Conservation (phyloP, 2,113 vertebrate species). For the Nyctibius bracteatus region DNA sequence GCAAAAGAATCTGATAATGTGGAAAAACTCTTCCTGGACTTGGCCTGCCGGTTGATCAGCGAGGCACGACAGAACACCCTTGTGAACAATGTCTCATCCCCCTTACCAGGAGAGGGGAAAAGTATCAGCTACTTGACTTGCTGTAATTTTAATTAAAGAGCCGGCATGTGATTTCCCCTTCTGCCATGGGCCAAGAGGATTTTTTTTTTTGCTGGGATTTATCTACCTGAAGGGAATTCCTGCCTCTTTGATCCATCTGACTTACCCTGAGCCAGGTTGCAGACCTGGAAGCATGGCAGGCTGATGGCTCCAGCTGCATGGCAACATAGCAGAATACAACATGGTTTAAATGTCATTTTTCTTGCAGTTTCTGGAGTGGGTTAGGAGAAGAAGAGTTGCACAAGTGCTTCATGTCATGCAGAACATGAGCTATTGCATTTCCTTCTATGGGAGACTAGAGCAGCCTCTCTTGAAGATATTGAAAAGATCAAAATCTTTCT, state of each 20-base stretch:
- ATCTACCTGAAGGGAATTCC: constrained; percentile 40
- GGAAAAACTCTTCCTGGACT: constrained; percentile 98
- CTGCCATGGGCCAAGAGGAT: constrained; percentile 5
- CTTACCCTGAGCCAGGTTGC: constrained; percentile 9
- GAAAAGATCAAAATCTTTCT: constrained; percentile 9
- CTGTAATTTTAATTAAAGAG: constrained; percentile 90
- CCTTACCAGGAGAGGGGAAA: constrained; percentile 94
- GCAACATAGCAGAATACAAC: constrained; percentile 48
- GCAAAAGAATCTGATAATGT: constrained; percentile 98
- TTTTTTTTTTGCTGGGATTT: constrained; percentile 8
- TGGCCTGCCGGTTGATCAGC: constrained; percentile 92
- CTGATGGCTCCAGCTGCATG: constrained; percentile 48
- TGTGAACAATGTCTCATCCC: constrained; percentile 93
- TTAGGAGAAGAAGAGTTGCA: constrained; percentile 38
- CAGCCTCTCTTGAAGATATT: background rate
- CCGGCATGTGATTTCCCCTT: constrained; percentile 1
- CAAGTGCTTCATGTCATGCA: constrained; percentile 18
- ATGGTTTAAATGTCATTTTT: constrained; percentile 9
- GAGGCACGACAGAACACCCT: constrained; percentile 96
- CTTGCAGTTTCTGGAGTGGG: constrained; percentile 26
- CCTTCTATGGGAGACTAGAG: constrained; percentile 37
- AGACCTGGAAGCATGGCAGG: constrained; percentile 61
- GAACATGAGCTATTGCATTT: constrained; percentile 23
- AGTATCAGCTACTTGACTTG: constrained; percentile 98
- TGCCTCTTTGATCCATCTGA: constrained; percentile 44